Evolutionary conservation across 2,888 invertebrate species (phyloP), one percentile per base, ranked within the genome.

Genomic region (Dynastes grantii): DNA sequence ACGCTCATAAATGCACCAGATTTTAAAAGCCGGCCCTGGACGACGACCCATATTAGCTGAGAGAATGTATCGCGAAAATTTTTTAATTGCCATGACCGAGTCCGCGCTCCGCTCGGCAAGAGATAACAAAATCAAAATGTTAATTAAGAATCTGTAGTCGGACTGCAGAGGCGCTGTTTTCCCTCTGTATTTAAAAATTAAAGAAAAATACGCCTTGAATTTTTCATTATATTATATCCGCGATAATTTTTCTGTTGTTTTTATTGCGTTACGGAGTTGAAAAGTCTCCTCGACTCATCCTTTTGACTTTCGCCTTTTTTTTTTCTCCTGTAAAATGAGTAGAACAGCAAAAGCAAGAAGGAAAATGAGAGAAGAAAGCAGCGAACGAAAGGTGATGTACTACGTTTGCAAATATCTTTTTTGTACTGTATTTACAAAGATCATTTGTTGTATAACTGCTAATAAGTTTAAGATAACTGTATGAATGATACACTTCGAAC

Each of bases 81-180:
- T 78, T 88, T 88, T 88, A 88, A 88, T 88, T 88, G 88, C 87
- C 87, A 86, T 6, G 55, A 58, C 84, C 45, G 76, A 68, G 40
- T 37, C 40, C 51, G 58, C 37, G 16, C 37, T 53, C 53, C 4
- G 29, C 58, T 4, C 58, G 70, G 77, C 63, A 83, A 85, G 85
- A 88, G 88, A 88, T 88, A 88, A 88, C 88, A 88, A 88, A 88
- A 88, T 88, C 88, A 88, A 88, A 88, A 88, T 88, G 88, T 88
- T 88, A 88, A 88, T 88, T 88, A 88, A 88, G 87, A 88, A 87
- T 87, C 87, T 85, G 86, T 73, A 73, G 73, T 73, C 73, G 37
- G 73, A 67, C 67, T 45, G 49, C 45, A 27, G 67, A 22, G 27
- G 67, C 67, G 86, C 85, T 87, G 85, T 87, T 86, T 87, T 87